Conservation (phyloP, 2,888 invertebrate species). For the Agonopterix arenella region DNA sequence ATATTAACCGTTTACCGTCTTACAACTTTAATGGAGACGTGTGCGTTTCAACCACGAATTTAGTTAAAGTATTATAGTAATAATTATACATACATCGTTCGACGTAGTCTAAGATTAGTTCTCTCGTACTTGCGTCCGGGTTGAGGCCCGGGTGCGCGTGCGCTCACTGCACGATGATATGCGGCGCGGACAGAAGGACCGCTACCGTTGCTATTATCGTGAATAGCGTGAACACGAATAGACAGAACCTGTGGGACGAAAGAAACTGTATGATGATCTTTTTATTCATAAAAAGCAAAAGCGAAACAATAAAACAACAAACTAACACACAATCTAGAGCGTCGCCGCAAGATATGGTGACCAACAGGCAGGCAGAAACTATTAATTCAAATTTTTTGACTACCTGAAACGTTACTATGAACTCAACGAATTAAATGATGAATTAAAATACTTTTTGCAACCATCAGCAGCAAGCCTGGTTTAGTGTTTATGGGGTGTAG, state of each 20-base stretch:
- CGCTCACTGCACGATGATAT: conserved; percentile 93
- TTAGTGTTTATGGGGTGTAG: too few relatives aligned
- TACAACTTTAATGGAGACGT: conserved; percentile 57
- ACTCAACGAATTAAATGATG: too few relatives aligned
- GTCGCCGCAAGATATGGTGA: too few relatives aligned
- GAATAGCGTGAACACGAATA: conserved; percentile 96
- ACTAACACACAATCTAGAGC: too few relatives aligned
- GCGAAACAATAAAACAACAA: too few relatives aligned
- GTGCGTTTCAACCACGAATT: conserved; percentile 68
- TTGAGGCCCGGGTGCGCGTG: conserved; percentile 17
- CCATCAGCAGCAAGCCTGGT: too few relatives aligned
- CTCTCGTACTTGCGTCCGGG: conserved; percentile 43
- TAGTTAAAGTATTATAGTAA: conserved; percentile 24
- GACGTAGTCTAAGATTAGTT: conserved; percentile 50
- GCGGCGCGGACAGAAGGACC: conserved; percentile 93
- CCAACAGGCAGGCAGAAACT: too few relatives aligned
- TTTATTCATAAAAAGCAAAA: too few relatives aligned
- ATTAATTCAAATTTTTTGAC: too few relatives aligned
- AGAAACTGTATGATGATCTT: too few relatives aligned
- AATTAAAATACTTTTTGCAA: too few relatives aligned
- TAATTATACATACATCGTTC: conserved; percentile 38
- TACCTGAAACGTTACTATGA: too few relatives aligned
- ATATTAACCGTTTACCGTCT: conserved; percentile 46
- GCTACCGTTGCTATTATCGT: conserved; percentile 95
- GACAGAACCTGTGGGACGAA: conserved; percentile 83